A percentile compares a stretch with the other conserved stretches of the same genome.
These are phyloP conservation scores for Rhopilema esculentum DNA, from an alignment of 30 jellyfish, hydroid and myxozoan genomes.

Conservation along the genomic window DNA sequence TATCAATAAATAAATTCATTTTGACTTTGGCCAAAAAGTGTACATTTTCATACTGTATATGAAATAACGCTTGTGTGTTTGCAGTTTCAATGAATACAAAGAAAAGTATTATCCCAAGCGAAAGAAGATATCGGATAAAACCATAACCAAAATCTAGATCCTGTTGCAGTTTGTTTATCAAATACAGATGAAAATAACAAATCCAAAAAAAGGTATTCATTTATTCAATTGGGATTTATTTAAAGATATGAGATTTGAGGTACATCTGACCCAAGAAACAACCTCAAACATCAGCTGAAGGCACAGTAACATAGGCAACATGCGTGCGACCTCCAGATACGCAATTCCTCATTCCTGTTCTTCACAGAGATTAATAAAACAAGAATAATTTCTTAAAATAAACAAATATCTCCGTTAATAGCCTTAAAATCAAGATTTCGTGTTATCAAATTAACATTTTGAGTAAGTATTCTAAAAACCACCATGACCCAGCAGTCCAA, in stretches of 20 bases:
- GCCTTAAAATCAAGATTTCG: neutral
- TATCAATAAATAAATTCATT: too few relatives aligned
- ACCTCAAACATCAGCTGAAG: too few relatives aligned
- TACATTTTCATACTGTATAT: too few relatives aligned
- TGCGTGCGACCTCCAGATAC: too few relatives aligned
- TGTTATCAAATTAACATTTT: neutral
- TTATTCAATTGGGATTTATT: neutral
- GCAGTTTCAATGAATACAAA: too few relatives aligned
- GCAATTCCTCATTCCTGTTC: neutral
- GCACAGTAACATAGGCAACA: too few relatives aligned
- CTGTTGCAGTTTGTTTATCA: neutral
- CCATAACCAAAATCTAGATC: neutral
- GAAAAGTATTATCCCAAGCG: neutral
- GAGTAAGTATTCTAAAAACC: neutral
- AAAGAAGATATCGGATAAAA: neutral
- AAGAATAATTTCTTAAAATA: too few relatives aligned
- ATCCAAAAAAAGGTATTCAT: neutral
- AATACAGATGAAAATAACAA: neutral
- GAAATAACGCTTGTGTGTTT: too few relatives aligned
- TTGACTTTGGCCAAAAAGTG: too few relatives aligned
- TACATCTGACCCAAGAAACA: neutral
- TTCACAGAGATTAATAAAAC: neutral
- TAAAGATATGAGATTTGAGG: neutral
- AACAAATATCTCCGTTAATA: neutral
- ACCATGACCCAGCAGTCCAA: neutral